Evolutionary conservation across 2,113 vertebrate genomes (phyloP), one percentile per base, ranked within the genome.

Genomic region (Petrocephalus microphthalmus): DNA sequence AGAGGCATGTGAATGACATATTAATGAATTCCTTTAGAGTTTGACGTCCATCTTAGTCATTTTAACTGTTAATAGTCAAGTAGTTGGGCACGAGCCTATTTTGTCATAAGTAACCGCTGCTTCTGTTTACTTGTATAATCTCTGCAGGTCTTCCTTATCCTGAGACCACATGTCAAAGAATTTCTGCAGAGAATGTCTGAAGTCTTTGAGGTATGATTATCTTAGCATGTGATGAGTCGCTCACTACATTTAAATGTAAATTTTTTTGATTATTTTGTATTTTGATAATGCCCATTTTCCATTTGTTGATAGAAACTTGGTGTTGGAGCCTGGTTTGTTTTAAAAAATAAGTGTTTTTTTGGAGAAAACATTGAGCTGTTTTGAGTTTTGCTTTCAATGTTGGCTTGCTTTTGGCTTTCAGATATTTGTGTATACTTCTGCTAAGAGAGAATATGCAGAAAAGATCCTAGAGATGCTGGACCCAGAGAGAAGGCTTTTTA

Each of bases 381-480:
- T 29, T 29, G 60, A n/a, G n/a, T 20, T 84, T 53, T 52, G n/a
- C 10, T 33, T 52, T 33, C 82, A 20, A 3, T 49, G 42, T 84
- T 82, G 17, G 51, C 57, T 51, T 25, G 33, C 29, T 54, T 56
- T 1, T 86, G 8, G 78, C 13, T 54, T 84, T 71, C 81, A 95
- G 97, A 94, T 97, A 91, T 94, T 97, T 90, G 81, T 97, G 92
- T 97, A 96, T 90, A 97, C 97, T 0, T 96, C 96, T 0, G 95
- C 94, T 0, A 97, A 97, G 93, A 95, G 92, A 89, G 95, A 95
- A 71, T 97, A 96, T 0, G 95, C 95, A 0, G 94, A 96, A 92
- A 96, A 96, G 90, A 94, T 97, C 29, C 86, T 97, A 92, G 94
- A 96, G 86, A 91, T 96, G 85, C 91, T 97, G 92, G 96, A 97